Conservation (phyloP, 1,140 invertebrate genomes). For the Saxidomus purpurata region DNA sequence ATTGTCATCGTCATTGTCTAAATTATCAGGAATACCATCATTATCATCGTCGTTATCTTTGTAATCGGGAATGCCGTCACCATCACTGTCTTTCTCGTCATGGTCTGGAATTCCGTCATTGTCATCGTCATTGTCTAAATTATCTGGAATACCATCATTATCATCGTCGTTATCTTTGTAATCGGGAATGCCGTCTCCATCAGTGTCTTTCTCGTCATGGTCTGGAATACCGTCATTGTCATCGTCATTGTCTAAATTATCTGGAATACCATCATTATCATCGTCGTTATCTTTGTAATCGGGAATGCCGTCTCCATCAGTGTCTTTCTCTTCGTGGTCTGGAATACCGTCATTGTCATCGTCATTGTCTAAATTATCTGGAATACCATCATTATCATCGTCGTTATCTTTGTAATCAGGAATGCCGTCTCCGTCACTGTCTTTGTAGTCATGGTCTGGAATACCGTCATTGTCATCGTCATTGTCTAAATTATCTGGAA, state of each 20-base stretch:
- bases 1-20: constrained; percentile 18
- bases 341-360: constrained; percentile 73
- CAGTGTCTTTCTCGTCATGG: neutral
- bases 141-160: constrained; percentile 79
- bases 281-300: constrained; percentile 63
- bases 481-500: constrained; percentile 69
- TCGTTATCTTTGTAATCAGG: constrained; percentile 70
- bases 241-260: constrained; percentile 69
- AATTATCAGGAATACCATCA: constrained; percentile 80
- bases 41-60: constrained; percentile 71
- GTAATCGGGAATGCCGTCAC: constrained; percentile 76
- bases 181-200: constrained; percentile 79
- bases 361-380: constrained; percentile 51
- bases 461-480: constrained; percentile 51
- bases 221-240: constrained; percentile 78
- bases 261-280: constrained; percentile 74
- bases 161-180: constrained; percentile 72
- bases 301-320: constrained; percentile 76
- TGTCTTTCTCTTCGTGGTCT: constrained; percentile 73
- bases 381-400: constrained; percentile 57
- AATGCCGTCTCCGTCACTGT: constrained; percentile 79
- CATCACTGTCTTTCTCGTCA: constrained; percentile 78
- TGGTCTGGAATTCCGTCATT: constrained; percentile 79
- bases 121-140: constrained; percentile 76
- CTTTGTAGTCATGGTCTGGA: constrained; percentile 74